Base-by-base conservation (phyloP, 2,797 vertebrate genomes). In the Mormyrops boulengeri region DNA sequence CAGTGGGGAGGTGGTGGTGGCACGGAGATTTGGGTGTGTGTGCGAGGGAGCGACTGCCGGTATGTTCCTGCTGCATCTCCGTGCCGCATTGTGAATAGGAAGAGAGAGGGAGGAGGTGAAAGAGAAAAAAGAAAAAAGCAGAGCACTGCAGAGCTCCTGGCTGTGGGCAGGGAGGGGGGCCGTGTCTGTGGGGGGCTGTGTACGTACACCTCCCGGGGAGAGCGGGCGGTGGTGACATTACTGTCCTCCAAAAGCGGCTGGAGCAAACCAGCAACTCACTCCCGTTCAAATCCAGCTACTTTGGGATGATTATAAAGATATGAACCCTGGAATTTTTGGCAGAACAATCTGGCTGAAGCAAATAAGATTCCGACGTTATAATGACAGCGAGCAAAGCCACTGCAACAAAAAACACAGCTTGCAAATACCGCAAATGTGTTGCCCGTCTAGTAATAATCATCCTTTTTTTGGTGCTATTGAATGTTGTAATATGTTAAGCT, bases 151-250 rank as follows among this genome's bases (percentile, higher is more conserved):
- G 80, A 87, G 82, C 12, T 44, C 19, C 55, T 91, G 90, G 91
- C 91, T 91, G 92, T 90, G 85, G 90, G 66, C 88, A 80, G 88
- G 88, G 69, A 53, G 50, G 60, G 60, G 52, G 62, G 14, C n/a
- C 26, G 0, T 22, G 44, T 73, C 66, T 47, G 14, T 52, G 85
- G 85, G 53, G 85, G 53, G 2, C 44, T 22, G 50, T 4, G 53
- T 41, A 22, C 8, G 12, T 60, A 4, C 85, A 53, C 52, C 85
- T 87, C 53, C 17, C 1, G 19, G 85, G 53, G 14, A 87, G 14
- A 57, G 53, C 34, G 17, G 41, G n/a, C 3, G 19, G 5, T 38
- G 66, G 47, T 26, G 47, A 85, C 49, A 52, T 52, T 22, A n/a
- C 77, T 82, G 77, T 82, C 77, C 77, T 47, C 77, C 38, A 82